Evolutionary conservation across 1,140 invertebrate species (phyloP).

Genomic region (Thalassaphorura encarpata): DNA sequence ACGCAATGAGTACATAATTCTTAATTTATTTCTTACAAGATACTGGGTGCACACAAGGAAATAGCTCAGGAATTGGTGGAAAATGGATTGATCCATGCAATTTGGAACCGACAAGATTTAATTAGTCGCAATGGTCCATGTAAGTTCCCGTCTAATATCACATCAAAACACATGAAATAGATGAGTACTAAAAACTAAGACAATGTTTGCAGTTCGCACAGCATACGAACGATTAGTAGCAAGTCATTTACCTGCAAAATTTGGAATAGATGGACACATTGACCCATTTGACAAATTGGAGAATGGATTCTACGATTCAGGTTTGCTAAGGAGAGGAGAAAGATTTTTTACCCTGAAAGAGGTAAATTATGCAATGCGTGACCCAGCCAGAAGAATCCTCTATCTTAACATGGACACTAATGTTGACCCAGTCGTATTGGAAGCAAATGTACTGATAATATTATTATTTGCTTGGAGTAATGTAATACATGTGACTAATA

Average conservation of each 20-base stretch:
- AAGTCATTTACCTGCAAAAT: constrained; percentile 20
- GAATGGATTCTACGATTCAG: constrained; percentile 17
- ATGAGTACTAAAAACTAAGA: neutral
- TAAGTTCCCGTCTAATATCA: constrained; percentile 7
- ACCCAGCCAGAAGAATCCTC: constrained; percentile 1
- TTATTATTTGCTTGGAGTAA: too few relatives aligned
- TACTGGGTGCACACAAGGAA: constrained; percentile 8
- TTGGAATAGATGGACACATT: constrained; percentile 19
- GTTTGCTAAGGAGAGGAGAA: neutral
- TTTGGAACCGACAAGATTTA: constrained; percentile 27
- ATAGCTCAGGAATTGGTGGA: constrained; percentile 18
- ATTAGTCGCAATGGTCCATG: constrained; percentile 19
- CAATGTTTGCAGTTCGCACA: constrained; percentile 1
- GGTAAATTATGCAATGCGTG: neutral
- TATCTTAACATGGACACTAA: constrained; percentile 6
- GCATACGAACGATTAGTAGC: constrained; percentile 17
- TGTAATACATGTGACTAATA: too few relatives aligned
- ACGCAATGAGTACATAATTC: too few relatives aligned
- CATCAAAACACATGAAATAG: neutral
- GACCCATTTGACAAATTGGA: constrained; percentile 16
- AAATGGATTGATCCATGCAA: constrained; percentile 12
- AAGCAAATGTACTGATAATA: constrained; percentile 2
- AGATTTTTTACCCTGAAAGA: neutral
- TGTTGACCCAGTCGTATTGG: neutral
- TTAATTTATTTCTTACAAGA: constrained; percentile 7